Percentiles rank a stretch among this genome's conserved stretches.
Evolutionary conservation across 1,140 invertebrate genomes (phyloP).

Genomic region (Neodiprion lecontei): DNA sequence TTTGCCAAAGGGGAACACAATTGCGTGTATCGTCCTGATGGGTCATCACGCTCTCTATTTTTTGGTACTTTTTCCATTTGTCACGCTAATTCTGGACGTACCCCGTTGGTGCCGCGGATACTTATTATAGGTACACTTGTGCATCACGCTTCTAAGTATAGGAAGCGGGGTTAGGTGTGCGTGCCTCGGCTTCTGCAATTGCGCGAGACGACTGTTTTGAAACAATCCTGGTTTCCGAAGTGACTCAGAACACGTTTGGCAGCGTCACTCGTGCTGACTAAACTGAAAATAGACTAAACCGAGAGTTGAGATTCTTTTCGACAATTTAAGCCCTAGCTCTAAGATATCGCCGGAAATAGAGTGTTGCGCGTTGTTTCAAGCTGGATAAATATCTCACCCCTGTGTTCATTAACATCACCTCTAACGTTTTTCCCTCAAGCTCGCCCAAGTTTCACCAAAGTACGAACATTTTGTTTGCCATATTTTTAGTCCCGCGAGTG

Average conservation of each 20-base stretch:
- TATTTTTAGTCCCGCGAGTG: too few relatives aligned
- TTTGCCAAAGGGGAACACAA: too few relatives aligned
- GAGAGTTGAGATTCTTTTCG: not conserved
- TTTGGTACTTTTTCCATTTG: too few relatives aligned
- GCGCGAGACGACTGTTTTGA: not conserved
- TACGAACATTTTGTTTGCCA: too few relatives aligned
- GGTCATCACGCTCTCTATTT: too few relatives aligned
- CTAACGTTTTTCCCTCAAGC: too few relatives aligned
- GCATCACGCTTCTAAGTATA: not conserved
- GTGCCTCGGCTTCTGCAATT: not conserved
- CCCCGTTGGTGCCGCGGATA: too few relatives aligned
- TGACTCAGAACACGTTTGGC: constrained; percentile 3
- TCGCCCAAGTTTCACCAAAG: too few relatives aligned
- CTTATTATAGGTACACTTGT: too few relatives aligned
- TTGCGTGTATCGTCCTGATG: too few relatives aligned
- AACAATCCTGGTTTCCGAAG: not conserved
- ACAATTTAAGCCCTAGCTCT: not conserved
- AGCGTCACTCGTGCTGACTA: not conserved
- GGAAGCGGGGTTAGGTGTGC: not conserved
- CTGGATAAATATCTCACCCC: too few relatives aligned
- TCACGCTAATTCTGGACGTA: too few relatives aligned
- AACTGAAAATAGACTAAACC: constrained; percentile 1
- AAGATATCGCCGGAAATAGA: not conserved
- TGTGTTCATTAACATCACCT: not conserved
- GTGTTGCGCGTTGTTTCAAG: not conserved